phyloP scores from a whole-genome alignment of 2,797 vertebrate species.

The Etheostoma perlongum region DNA sequence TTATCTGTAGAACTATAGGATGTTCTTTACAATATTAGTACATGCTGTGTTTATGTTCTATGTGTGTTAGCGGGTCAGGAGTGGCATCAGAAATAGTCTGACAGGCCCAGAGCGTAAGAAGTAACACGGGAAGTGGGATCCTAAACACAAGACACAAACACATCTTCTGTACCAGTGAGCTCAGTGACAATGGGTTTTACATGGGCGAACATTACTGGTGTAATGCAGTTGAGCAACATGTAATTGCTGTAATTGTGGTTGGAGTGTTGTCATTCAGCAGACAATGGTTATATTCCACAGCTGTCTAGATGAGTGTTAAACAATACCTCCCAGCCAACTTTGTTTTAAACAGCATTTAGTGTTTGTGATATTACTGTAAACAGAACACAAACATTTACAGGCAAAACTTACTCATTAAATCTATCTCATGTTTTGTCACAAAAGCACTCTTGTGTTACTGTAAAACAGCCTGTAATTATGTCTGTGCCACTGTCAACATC shows the following conservation, averaged over 20 bases:
- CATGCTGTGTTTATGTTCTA: conserved; percentile 38
- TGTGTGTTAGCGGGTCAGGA: conserved; percentile 60
- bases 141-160: conserved; percentile 6
- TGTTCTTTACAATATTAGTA: not conserved
- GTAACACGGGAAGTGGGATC: not conserved
- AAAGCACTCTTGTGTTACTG: not conserved
- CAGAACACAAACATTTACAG: not conserved
- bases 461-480: conserved; percentile 30
- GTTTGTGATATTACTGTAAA: not conserved
- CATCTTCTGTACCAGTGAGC: not conserved
- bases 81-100: conserved; percentile 47
- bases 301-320: conserved; percentile 13
- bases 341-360: not conserved
- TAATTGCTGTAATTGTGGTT: conserved; percentile 34
- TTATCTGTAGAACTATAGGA: not conserved
- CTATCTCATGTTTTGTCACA: conserved; percentile 8
- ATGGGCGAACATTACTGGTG: conserved; percentile 9
- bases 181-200: conserved; percentile 22
- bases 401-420: conserved; percentile 7
- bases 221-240: conserved; percentile 22
- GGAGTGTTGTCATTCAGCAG: conserved; percentile 21
- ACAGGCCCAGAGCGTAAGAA: not conserved
- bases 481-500: not conserved
- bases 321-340: not conserved
- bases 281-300: conserved; percentile 22